Evolutionary conservation across 2,113 vertebrate species (phyloP).

Genomic region (Paramormyrops kingsleyae): DNA sequence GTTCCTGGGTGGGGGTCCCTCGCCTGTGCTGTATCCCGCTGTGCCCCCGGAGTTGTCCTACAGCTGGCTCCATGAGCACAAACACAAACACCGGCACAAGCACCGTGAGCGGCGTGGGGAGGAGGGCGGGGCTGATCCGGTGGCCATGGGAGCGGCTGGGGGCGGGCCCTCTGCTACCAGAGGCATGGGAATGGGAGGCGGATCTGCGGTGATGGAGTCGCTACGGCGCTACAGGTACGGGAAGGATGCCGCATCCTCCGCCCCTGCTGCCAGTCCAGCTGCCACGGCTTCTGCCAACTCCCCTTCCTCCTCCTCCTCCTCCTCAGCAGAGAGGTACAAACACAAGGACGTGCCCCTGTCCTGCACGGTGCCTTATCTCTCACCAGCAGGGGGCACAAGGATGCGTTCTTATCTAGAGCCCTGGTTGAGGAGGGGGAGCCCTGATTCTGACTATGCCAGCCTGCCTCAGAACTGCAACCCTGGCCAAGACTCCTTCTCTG

Average conservation of each 20-base stretch:
- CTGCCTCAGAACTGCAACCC: conserved; percentile 49
- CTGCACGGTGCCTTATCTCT: conserved; percentile 60
- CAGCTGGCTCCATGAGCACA: conserved; percentile 92
- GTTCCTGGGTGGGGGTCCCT: conserved; percentile 68
- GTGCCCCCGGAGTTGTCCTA: conserved; percentile 94
- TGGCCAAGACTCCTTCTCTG: conserved; percentile 53
- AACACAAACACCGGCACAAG: conserved; percentile 93
- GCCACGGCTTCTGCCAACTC: conserved; percentile 56
- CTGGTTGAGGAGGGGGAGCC: conserved; percentile 60
- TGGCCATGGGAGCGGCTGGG: conserved; percentile 27
- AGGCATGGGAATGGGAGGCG: conserved; percentile 40
- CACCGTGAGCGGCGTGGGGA: conserved; percentile 73
- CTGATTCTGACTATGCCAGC: conserved; percentile 60
- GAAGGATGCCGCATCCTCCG: conserved; percentile 61
- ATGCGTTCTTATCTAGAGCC: conserved; percentile 55
- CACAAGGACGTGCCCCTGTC: conserved; percentile 63
- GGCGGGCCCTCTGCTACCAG: conserved; percentile 37
- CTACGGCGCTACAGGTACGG: conserved; percentile 86
- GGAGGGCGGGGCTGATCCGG: conserved; percentile 47
- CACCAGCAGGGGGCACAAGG: conserved; percentile 49
- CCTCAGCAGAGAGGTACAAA: conserved; percentile 71
- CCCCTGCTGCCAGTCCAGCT: conserved; percentile 43
- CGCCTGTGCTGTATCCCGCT: conserved; percentile 86
- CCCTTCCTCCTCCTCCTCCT: conserved; percentile 66
- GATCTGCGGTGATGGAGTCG: conserved; percentile 72